Base-by-base conservation (phyloP, 2,113 vertebrate genomes). In the Ariopsis seemanni region DNA sequence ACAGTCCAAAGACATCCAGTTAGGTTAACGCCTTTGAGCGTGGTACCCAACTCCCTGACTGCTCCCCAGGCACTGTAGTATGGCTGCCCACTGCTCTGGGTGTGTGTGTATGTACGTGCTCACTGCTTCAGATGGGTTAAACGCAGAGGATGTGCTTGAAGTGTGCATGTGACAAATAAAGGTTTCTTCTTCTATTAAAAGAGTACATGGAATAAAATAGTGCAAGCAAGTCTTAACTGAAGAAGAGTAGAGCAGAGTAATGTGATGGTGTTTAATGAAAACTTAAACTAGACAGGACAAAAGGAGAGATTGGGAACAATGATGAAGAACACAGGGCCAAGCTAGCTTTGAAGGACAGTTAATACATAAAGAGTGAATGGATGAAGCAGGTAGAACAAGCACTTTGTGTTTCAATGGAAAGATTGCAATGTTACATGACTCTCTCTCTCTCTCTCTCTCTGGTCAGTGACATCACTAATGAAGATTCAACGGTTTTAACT, bases 401-500 rank as follows among this genome's bases (percentile, higher is more conserved):
- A 34, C 34, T 12, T 50, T 62, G 72, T 77, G 57, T 30, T 63
- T 30, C 62, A 12, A 18, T 42, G 12, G 22, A 50, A 25, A 53
- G 14, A 25, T 8, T 27, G 50, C 8, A 52, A 48, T 5, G 27
- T 15, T 57, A 30, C 11, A 58, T 22, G 17, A 18, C 50, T 2
- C 53, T 53, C 53, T 53, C 53, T 53, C 52, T 53, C 52, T 53
- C 52, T 53, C 52, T 9, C 53, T 12, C 55, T 57, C 55, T 42
- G 42, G 42, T 10, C 55, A 57, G 55, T 57, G 9, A 5, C 25
- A 0, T 84, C n/a, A 25, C n/a, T 15, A 58, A 74, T 42, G 48
- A 72, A 57, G 10, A 72, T 25, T 72, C 67, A 50, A 58, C 83
- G 67, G 50, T 42, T 74, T 85, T 57, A 74, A 75, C 69, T 18